Percentiles rank a stretch among this genome's conserved stretches.
phyloP scores from a whole-genome alignment of 2,888 invertebrate genomes.

The Nycteola revayana region DNA sequence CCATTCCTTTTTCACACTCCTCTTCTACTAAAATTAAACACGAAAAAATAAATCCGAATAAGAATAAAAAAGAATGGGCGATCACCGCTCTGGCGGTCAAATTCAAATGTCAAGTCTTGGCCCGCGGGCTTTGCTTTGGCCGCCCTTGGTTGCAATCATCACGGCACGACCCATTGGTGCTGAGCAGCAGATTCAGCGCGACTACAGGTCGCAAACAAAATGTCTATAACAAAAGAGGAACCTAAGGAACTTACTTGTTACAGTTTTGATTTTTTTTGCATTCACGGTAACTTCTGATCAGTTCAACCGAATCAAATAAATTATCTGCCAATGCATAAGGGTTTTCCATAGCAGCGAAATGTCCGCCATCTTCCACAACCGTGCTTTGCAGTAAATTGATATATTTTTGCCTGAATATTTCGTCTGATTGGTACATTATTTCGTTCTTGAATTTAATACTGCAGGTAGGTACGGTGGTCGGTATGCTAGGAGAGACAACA shows the following conservation, averaged over 20 bases:
- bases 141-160: too few relatives aligned
- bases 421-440: constrained; percentile 81
- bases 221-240: too few relatives aligned
- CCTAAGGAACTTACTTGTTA: constrained; percentile 3
- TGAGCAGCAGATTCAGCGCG: too few relatives aligned
- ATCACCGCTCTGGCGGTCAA: too few relatives aligned
- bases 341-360: constrained; percentile 92
- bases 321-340: constrained; percentile 88
- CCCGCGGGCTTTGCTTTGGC: too few relatives aligned
- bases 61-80: too few relatives aligned
- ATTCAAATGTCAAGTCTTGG: too few relatives aligned
- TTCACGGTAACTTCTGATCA: constrained; percentile 56
- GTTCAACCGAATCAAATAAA: constrained; percentile 82
- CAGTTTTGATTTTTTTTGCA: constrained; percentile 11
- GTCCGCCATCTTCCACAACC: constrained; percentile 87
- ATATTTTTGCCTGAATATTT: constrained; percentile 82
- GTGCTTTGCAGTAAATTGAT: constrained; percentile 86
- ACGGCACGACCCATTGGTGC: too few relatives aligned
- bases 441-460: constrained; percentile 90
- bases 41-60: too few relatives aligned
- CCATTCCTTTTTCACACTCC: too few relatives aligned
- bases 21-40: too few relatives aligned
- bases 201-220: too few relatives aligned
- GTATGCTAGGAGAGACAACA: constrained; percentile 71
- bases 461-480: constrained; percentile 86